Percentiles rank a stretch among this genome's conserved stretches.
phyloP scores from a whole-genome alignment of 1,140 invertebrate species.

The Drosophila ohnishii region DNA sequence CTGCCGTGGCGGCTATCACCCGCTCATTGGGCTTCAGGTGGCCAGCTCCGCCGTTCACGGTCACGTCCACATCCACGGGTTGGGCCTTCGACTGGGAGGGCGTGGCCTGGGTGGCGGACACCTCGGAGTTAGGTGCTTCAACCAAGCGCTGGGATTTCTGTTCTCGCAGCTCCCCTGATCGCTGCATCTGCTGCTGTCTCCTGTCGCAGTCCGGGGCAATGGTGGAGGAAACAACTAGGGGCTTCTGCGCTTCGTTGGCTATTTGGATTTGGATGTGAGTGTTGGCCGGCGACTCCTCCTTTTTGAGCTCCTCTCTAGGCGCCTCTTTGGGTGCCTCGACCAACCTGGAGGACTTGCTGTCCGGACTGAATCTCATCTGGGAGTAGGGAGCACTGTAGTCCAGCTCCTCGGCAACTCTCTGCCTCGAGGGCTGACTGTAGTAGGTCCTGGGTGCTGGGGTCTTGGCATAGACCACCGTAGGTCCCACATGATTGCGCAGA shows the following conservation, averaged over 20 bases:
- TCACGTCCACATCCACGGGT: slow-evolving; percentile 63
- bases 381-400: slow-evolving; percentile 78
- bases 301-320: neutral
- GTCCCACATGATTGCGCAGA: slow-evolving; percentile 51
- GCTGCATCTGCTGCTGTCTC: slow-evolving; percentile 21
- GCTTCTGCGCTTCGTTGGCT: slow-evolving; percentile 55
- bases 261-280: slow-evolving; percentile 77
- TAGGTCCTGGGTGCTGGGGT: slow-evolving; percentile 30
- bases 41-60: slow-evolving; percentile 61
- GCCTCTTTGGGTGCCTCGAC: slow-evolving; percentile 29
- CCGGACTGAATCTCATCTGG: slow-evolving; percentile 68
- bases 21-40: slow-evolving; percentile 82
- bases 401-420: slow-evolving; percentile 58
- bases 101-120: slow-evolving; percentile 84
- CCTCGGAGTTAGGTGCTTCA: slow-evolving; percentile 83
- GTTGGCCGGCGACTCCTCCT: slow-evolving; percentile 27
- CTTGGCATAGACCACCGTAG: slow-evolving; percentile 70
- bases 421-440: slow-evolving; percentile 51
- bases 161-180: slow-evolving; percentile 18
- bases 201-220: slow-evolving; percentile 65
- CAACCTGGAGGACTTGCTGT: slow-evolving; percentile 50
- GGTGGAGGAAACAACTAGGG: slow-evolving; percentile 60
- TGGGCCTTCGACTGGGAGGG: slow-evolving; percentile 45
- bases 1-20: slow-evolving; percentile 85
- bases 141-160: slow-evolving; percentile 64